Base-by-base conservation (phyloP, 2,888 invertebrate genomes). In the Macaria notata region DNA sequence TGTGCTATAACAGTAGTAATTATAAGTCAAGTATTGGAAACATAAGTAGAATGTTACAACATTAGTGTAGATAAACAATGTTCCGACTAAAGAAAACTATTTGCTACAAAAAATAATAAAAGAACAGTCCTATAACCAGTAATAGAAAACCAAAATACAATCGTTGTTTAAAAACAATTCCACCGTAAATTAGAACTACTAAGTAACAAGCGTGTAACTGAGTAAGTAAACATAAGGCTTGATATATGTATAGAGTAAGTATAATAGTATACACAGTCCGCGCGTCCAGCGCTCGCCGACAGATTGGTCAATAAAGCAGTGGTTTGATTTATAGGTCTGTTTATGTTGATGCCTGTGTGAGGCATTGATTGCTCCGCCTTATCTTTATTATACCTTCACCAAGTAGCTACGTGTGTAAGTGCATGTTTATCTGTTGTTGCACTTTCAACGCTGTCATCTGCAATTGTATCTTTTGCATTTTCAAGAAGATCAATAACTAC, bases 241-340 rank as follows among this genome's bases (percentile, higher is more conserved):
- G 19, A 1, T 36, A 36, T 7, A 36, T 4, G 7, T 7, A 36
- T 3, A 6, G 33, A 44, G 29, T 36, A 19, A 38, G 38, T 38
- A 38, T 9, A 49, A 33, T 31, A 50, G 44, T 44, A 36, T 9
- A 42, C 42, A 50, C 49, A 41, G 48, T 52, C 44, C 9, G 31
- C 39, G 19, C 29, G 44, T 33, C 44, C 33, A 44, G 19, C 36
- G 50, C 44, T 50, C 43, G 68, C 68, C 66, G 69, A 70, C 69
- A 51, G 51, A 56, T 59, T 66, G 65, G 51, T 65, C 68, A 69
- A 71, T 71, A 68, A 67, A 66, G 62, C 65, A 55, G 39, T 44
- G 61, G 56, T 52, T 52, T 73, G 69, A 76, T 77, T 73, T 73
- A 77, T 76, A 54, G 63, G 63, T 70, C 68, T 75, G 69, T 75